Evolutionary conservation across 2,888 invertebrate species (phyloP), one percentile per base, ranked within the genome.

Genomic region (Zaprionus obscuricornis): DNA sequence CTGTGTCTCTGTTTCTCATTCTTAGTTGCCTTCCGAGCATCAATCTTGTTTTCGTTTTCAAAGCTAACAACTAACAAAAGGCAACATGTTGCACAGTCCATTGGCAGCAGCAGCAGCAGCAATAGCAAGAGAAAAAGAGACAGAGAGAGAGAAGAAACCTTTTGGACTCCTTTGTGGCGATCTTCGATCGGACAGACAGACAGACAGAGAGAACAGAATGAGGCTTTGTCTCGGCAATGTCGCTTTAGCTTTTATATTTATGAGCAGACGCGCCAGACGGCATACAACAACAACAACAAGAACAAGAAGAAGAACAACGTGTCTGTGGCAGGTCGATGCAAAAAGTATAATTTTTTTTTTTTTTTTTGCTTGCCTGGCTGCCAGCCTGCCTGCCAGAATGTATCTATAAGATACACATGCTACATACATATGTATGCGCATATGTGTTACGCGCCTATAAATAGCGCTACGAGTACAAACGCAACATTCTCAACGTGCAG

Each of bases 21-120:
- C 52, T 71, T 54, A 46, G 40, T 43, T 47, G 43, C 57, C 46
- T 36, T 31, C 26, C 50, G 24, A 24, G 70, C 73, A 77, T 78
- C 74, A 81, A 78, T 81, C 75, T 78, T 74, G 78, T 81, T 78
- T 78, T 78, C 78, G 78, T 68, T 78, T 78, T 78, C 78, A 75
- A 71, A 78, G 59, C 66, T n/a, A 46, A 66, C 49, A 42, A 52
- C 52, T 63, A 70, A 66, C 42, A 42, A 55, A 72, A 66, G 59
- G 74, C 63, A 75, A 75, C 73, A 57, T 73, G 76, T 64, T 73
- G 64, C 57, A 66, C 22, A 49, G 20, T 46, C 47, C 40, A 31
- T 50, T 60, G 52, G 33, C 39, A 36, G 34, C 24, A 17, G 66
- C 56, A 49, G 51, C 49, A 2, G 2, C 6, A 18, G 6, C 11